Conservation (phyloP, 2,888 invertebrate species). For the Stenichneumon culpator region DNA sequence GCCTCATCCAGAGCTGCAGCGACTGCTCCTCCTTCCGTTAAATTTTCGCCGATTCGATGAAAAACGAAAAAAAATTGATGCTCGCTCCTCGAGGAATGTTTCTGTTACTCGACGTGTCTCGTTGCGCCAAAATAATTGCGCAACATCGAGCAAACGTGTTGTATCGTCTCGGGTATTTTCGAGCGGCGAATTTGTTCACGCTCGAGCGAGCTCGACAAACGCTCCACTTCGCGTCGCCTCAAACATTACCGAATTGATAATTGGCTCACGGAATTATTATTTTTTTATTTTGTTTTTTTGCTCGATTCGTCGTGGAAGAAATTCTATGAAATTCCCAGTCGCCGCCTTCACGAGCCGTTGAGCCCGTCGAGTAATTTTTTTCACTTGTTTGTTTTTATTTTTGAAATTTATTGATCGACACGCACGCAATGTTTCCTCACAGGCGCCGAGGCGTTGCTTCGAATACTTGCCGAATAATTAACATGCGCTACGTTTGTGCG, state of each 20-base stretch:
- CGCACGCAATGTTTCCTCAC: neutral
- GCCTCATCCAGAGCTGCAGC: neutral
- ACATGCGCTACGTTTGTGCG: constrained; percentile 12
- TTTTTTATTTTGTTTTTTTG: neutral
- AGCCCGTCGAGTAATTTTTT: constrained; percentile 39
- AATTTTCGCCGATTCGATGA: neutral
- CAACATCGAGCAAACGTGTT: constrained; percentile 13
- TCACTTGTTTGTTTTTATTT: neutral
- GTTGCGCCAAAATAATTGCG: constrained; percentile 18
- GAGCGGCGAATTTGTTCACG: constrained; percentile 7
- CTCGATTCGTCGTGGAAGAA: neutral
- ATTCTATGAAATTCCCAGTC: neutral
- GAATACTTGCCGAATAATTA: constrained; percentile 20
- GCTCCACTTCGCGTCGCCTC: neutral
- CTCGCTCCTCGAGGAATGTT: neutral
- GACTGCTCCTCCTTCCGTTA: too few relatives aligned
- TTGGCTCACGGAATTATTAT: neutral
- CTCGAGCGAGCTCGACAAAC: constrained; percentile 27
- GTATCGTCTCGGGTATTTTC: constrained; percentile 10
- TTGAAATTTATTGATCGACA: constrained; percentile 21
- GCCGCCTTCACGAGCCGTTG: neutral
- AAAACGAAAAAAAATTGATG: neutral
- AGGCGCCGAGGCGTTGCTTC: neutral
- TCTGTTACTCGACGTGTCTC: neutral
- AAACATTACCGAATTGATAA: constrained; percentile 17